Evolutionary conservation across 2,888 invertebrate species (phyloP).

Genomic region (Ganaspis brasiliensis): DNA sequence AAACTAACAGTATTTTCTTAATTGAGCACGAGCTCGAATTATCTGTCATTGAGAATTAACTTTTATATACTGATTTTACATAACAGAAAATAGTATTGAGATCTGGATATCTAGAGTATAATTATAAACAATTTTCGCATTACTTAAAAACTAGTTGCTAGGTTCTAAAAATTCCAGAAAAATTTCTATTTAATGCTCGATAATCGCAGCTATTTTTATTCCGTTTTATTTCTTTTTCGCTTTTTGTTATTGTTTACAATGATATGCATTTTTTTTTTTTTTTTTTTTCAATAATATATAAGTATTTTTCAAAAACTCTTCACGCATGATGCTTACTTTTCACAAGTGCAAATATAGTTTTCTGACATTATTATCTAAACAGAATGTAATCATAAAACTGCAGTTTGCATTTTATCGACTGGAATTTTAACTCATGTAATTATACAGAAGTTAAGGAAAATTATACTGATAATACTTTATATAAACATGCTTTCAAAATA

Average conservation of each 20-base stretch:
- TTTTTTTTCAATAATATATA: background rate
- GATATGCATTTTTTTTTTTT: background rate
- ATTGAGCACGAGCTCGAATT: background rate
- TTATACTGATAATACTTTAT: background rate
- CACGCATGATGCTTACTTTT: too few relatives aligned
- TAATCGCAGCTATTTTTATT: background rate
- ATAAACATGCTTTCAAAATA: background rate
- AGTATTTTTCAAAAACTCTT: background rate
- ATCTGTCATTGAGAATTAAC: background rate
- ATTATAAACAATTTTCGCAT: background rate
- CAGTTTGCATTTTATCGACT: background rate
- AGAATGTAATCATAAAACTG: background rate
- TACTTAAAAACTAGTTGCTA: background rate
- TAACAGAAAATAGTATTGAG: background rate
- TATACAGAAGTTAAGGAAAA: background rate
- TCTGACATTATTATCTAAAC: constrained; percentile 4
- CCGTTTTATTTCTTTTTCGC: background rate
- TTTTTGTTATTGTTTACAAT: background rate
- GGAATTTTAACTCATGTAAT: background rate
- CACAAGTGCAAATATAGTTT: background rate
- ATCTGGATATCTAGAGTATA: background rate
- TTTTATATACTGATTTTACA: background rate
- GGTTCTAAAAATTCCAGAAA: background rate
- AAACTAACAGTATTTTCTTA: background rate
- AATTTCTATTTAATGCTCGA: background rate